Evolutionary conservation across 2,888 invertebrate genomes (phyloP).

Genomic region (Chymomyza procnemis): DNA sequence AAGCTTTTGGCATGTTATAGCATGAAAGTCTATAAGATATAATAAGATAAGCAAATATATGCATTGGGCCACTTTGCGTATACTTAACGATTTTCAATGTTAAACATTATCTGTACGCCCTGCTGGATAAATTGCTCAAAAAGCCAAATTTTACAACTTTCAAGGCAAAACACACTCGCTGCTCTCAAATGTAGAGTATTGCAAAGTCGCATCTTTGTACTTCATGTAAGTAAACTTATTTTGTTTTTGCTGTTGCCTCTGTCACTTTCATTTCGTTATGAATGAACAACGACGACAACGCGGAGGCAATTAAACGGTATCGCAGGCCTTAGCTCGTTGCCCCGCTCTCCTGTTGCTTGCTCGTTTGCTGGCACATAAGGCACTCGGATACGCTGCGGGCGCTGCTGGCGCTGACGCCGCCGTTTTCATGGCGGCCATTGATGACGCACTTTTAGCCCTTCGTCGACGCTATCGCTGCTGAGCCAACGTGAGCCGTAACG

Average conservation of each 20-base stretch:
- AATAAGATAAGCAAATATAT: too few species aligned
- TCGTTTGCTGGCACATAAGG: constrained; percentile 20
- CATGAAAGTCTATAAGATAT: too few species aligned
- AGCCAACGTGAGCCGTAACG: constrained; percentile 24
- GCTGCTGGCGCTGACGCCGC: constrained; percentile 33
- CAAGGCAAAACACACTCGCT: too few species aligned
- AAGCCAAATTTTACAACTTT: too few species aligned
- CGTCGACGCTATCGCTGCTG: constrained; percentile 47
- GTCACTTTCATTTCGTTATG: constrained; percentile 49
- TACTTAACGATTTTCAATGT: too few species aligned
- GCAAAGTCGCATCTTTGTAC: too few species aligned
- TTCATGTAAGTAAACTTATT: background rate
- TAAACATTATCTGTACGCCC: too few species aligned
- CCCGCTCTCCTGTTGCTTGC: constrained; percentile 15
- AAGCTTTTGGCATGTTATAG: too few species aligned
- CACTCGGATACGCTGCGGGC: constrained; percentile 16
- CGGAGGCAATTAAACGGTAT: constrained; percentile 54
- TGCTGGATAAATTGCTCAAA: too few species aligned
- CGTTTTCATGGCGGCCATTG: constrained; percentile 68
- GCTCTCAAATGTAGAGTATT: too few species aligned
- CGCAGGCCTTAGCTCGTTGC: constrained; percentile 18
- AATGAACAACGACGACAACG: constrained; percentile 45
- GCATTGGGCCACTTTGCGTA: too few species aligned
- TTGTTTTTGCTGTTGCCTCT: constrained; percentile 13
- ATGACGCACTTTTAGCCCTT: constrained; percentile 76